Conservation (phyloP, 2,113 vertebrate genomes). For the Toxotes jaculatrix region DNA sequence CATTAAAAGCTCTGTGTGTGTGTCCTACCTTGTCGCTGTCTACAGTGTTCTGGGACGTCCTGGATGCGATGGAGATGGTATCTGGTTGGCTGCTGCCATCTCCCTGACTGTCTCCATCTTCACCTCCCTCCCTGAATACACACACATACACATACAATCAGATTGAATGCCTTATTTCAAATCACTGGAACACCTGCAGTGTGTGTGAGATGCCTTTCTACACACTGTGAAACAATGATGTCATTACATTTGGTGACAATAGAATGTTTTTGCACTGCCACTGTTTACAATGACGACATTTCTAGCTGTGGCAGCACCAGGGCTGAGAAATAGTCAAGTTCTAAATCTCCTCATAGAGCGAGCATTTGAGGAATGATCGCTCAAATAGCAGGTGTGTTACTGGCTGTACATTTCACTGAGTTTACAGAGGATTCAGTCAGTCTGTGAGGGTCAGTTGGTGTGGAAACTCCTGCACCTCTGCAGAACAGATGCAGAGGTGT, state of each 20-base stretch:
- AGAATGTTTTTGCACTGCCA: background rate
- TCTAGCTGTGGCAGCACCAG: constrained; percentile 11
- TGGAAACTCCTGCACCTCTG: too few relatives aligned
- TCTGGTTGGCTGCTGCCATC: constrained; percentile 99
- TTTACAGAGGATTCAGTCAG: background rate
- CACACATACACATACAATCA: constrained; percentile 41
- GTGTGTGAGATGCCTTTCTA: too few relatives aligned
- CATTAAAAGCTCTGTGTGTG: background rate
- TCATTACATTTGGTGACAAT: too few relatives aligned
- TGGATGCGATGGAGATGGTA: constrained; percentile 96
- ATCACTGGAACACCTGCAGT: too few relatives aligned
- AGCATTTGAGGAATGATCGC: background rate
- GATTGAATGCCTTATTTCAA: background rate
- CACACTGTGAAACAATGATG: too few relatives aligned
- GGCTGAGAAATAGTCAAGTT: background rate
- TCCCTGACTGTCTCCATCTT: constrained; percentile 96
- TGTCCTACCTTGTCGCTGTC: constrained; percentile 97
- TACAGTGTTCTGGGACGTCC: constrained; percentile 97
- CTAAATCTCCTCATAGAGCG: background rate
- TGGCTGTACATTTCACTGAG: background rate
- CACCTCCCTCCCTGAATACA: constrained; percentile 90
- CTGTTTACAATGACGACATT: background rate
- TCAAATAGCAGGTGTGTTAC: background rate
- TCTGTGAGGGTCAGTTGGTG: too few relatives aligned
- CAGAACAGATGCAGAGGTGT: background rate